Evolutionary conservation across 2,113 vertebrate genomes (phyloP).

Genomic region (Riparia riparia): DNA sequence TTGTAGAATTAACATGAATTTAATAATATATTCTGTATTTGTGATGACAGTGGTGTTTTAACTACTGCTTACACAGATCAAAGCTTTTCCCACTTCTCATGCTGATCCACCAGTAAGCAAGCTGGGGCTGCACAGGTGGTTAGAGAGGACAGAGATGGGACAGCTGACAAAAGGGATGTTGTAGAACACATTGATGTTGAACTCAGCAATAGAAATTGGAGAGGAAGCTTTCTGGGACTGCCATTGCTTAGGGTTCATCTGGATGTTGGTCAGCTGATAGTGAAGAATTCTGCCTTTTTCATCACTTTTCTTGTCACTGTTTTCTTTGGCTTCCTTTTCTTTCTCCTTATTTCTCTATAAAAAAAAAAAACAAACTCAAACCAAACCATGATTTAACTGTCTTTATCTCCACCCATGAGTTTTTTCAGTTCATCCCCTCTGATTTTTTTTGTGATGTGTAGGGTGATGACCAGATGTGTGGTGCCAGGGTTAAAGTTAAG

Average conservation of each 20-base stretch:
- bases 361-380: background rate
- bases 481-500: background rate
- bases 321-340: background rate
- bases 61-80: background rate
- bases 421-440: background rate
- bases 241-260: background rate
- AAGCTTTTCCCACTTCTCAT: background rate
- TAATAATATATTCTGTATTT: background rate
- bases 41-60: background rate
- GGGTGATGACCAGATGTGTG: background rate
- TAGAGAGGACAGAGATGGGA: background rate
- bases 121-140: background rate
- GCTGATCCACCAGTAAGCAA: background rate
- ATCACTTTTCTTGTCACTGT: background rate
- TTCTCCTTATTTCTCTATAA: background rate
- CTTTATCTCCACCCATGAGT: background rate
- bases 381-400: background rate
- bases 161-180: background rate
- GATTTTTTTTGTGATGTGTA: background rate
- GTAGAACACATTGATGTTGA: background rate
- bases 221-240: background rate
- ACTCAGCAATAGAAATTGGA: background rate
- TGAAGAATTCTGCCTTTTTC: background rate
- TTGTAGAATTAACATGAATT: background rate
- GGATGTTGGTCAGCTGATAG: background rate